Base-by-base conservation (phyloP, 2,113 vertebrate genomes). In the Propithecus coquereli region DNA sequence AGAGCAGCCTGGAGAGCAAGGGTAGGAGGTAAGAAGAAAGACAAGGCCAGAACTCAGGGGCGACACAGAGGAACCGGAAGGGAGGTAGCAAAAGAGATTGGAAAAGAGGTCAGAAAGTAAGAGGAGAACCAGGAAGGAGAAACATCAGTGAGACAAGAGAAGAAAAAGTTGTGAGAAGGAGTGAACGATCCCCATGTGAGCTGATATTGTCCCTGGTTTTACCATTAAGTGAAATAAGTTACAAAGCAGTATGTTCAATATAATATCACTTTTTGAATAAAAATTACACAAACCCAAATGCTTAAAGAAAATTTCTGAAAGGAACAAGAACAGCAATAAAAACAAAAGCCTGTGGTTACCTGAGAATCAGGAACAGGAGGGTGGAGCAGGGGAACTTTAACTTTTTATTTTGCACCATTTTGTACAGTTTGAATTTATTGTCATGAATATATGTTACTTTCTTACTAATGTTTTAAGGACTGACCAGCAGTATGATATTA, bases 381-480 rank as follows among this genome's bases (percentile, higher is more conserved):
- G 13, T 40, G 0, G 57, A 65, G 25, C 1, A 77, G 14, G 23
- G 52, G 23, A 76, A 80, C 40, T 22, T 74, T 66, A 85, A 70
- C 59, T 68, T 91, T 90, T 70, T 52, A 87, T 80, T 93, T 93
- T 45, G 8, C 8, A 79, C 23, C 30, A 73, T 68, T 89, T 94
- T 61, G 6, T 63, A 79, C 40, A 68, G 27, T 27, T 92, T 88
- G 37, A 80, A 79, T 85, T 30, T 68, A 87, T 74, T 76, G 65
- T 40, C 76, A 73, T 50, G 37, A 84, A 80, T 6, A 59, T 54
- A 76, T 8, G 87, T 54, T 82, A 71, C 30, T 89, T 89, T 86
- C 32, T 87, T 74, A 87, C 59, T 93, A 71, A 66, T n/a, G 63
- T 89, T 91, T 94, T 85, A 81, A 93, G 61, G 40, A 63, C 20